These are phyloP conservation scores for Plotosus lineatus DNA, from an alignment of 2,113 vertebrate genomes.

Conservation along the genomic window DNA sequence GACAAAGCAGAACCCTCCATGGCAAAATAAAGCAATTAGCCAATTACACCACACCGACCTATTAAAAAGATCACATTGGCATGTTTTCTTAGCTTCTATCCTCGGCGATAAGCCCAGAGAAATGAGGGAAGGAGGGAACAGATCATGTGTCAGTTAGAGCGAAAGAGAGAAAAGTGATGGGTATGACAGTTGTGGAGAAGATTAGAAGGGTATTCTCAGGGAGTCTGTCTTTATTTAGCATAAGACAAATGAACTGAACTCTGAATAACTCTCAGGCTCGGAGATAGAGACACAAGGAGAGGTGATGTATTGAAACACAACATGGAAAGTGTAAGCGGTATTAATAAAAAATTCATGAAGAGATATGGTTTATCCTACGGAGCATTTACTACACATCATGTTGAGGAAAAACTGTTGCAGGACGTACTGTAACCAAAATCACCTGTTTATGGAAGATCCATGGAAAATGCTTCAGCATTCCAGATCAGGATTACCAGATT, in stretches of 20 bases:
- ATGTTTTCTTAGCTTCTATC: constrained; percentile 74
- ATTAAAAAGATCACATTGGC: constrained; percentile 64
- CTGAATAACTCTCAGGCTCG: constrained; percentile 46
- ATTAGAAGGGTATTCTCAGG: constrained; percentile 49
- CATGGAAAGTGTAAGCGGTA: constrained; percentile 40
- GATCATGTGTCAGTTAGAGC: constrained; percentile 39
- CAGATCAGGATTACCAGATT: neutral
- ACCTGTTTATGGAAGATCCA: neutral
- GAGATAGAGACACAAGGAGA: constrained; percentile 39
- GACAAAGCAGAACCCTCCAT: constrained; percentile 71
- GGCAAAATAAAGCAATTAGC: constrained; percentile 76
- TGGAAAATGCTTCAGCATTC: neutral
- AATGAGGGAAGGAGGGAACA: constrained; percentile 57
- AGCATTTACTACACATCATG: constrained; percentile 24
- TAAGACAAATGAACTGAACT: constrained; percentile 56
- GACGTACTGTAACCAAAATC: neutral
- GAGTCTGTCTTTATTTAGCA: constrained; percentile 55
- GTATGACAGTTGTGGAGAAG: constrained; percentile 54
- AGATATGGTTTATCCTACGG: constrained; percentile 31
- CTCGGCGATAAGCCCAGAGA: constrained; percentile 65
- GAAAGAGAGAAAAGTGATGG: constrained; percentile 42
- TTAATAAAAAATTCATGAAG: constrained; percentile 47
- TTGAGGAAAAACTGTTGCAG: neutral
- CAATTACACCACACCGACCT: constrained; percentile 70
- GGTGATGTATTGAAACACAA: constrained; percentile 41